Evolutionary conservation across 2,888 invertebrate species (phyloP).

Genomic region (Ditula angustiorana): DNA sequence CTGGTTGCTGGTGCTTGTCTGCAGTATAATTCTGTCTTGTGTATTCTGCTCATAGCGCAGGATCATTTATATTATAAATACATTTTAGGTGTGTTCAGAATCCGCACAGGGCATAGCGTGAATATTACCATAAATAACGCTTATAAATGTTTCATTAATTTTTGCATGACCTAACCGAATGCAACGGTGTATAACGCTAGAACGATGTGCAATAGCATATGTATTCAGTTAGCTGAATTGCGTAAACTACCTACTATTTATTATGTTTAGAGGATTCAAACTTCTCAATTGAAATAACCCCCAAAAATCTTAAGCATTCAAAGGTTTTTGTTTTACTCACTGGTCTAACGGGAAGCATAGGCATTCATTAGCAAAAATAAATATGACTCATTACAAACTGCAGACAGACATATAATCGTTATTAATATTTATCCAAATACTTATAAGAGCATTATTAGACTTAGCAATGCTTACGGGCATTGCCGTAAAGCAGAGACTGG

Average conservation of each 20-base stretch:
- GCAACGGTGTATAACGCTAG: background rate
- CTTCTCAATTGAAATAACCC: background rate
- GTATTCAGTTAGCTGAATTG: too few relatives aligned
- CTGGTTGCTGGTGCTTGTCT: slow-evolving; percentile 4
- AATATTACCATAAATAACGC: slow-evolving; percentile 1
- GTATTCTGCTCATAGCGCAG: background rate
- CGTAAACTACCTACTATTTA: too few relatives aligned
- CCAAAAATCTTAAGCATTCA: background rate
- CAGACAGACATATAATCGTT: slow-evolving; percentile 7
- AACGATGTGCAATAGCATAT: background rate
- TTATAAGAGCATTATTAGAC: background rate
- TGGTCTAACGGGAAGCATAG: background rate
- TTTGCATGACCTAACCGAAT: background rate
- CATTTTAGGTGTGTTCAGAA: background rate
- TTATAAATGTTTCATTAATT: background rate
- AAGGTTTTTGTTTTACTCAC: background rate
- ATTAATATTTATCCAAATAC: slow-evolving; percentile 1
- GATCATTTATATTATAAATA: background rate
- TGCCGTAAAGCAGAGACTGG: background rate
- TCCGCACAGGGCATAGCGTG: background rate
- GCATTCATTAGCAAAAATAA: slow-evolving; percentile 3
- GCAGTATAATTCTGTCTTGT: background rate
- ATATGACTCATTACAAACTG: background rate
- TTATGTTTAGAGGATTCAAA: background rate
- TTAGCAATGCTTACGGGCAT: background rate